Evolutionary conservation across 2,797 vertebrate genomes (phyloP).

Genomic region (Artibeus lituratus): DNA sequence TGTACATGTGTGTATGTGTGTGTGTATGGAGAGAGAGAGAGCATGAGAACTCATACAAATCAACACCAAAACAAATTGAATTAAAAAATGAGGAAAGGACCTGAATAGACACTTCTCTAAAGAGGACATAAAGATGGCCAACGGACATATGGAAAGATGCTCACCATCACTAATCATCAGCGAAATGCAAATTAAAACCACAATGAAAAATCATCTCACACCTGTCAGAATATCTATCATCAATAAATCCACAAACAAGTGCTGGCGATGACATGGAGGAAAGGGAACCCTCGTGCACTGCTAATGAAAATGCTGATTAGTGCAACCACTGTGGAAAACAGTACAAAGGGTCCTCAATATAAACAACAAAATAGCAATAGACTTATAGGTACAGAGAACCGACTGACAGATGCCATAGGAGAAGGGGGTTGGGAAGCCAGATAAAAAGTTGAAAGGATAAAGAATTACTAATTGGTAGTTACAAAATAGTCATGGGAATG

Average conservation of each 20-base stretch:
- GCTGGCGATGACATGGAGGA: neutral
- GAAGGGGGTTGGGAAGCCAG: neutral
- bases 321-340: neutral
- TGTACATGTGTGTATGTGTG: no score
- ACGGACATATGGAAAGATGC: neutral
- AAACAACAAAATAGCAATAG: neutral
- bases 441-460: neutral
- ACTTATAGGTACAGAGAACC: neutral
- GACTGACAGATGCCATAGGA: neutral
- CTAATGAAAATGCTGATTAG: neutral
- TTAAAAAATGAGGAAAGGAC: neutral
- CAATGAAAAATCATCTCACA: neutral
- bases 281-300: neutral
- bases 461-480: neutral
- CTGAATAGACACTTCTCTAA: neutral
- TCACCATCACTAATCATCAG: neutral
- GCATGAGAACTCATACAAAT: no score
- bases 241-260: neutral
- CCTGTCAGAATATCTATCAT: neutral
- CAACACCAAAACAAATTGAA: no score
- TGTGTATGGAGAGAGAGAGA: no score
- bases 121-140: neutral
- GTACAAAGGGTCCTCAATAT: neutral
- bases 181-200: neutral
- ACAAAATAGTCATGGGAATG: neutral